A percentile compares a stretch with the other conserved stretches of the same genome.
Evolutionary conservation across 2,888 invertebrate species (phyloP).

Genomic region (Hemistola chrysoprasaria): DNA sequence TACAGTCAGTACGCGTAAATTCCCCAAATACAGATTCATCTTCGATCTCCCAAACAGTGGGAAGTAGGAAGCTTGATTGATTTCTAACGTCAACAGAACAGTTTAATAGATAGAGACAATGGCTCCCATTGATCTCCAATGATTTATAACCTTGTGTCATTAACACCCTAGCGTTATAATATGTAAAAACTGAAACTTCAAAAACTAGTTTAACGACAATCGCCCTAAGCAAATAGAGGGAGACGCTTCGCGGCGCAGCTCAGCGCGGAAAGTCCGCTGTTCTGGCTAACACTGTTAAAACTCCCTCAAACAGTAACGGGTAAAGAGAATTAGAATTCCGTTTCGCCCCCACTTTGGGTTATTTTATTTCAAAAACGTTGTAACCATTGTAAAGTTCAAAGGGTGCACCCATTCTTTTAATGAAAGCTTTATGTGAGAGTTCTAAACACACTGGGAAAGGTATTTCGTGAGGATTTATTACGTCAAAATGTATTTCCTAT

Average conservation of each 20-base stretch:
- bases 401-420: constrained; percentile 17
- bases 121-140: too few relatives aligned
- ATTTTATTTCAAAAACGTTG: constrained; percentile 36
- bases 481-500: too few relatives aligned
- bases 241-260: constrained; percentile 20
- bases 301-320: constrained; percentile 29
- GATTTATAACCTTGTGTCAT: too few relatives aligned
- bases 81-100: constrained; percentile 4
- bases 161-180: too few relatives aligned
- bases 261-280: constrained; percentile 30
- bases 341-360: constrained; percentile 25
- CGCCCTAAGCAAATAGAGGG: constrained; percentile 50
- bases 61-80: constrained; percentile 19
- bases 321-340: constrained; percentile 37
- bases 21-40: constrained; percentile 22
- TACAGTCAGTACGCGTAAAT: constrained; percentile 14
- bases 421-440: constrained; percentile 26
- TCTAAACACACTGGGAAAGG: constrained; percentile 14
- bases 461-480: not conserved
- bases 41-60: constrained; percentile 13
- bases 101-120: not conserved
- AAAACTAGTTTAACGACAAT: constrained; percentile 36
- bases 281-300: constrained; percentile 39
- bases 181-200: not conserved
- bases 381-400: constrained; percentile 25